phyloP scores from a whole-genome alignment of 2,113 vertebrate genomes.

The Tricholaema leucomelas region DNA sequence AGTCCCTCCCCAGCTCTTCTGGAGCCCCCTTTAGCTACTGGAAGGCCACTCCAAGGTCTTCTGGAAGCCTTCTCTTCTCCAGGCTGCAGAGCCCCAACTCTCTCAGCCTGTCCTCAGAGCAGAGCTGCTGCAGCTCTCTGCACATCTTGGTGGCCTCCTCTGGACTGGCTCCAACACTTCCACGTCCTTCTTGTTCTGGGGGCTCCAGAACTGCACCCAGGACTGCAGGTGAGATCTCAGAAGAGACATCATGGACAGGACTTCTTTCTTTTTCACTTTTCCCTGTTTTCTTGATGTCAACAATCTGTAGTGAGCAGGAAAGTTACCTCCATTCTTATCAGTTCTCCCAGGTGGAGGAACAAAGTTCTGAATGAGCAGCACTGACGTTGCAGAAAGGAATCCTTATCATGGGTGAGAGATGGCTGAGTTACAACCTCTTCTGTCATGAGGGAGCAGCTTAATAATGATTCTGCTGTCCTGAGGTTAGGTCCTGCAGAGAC shows the following conservation, averaged over 20 bases:
- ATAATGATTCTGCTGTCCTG: constrained; percentile 13
- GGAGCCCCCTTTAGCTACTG: no score
- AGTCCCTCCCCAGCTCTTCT: no score
- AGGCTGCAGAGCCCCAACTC: no score
- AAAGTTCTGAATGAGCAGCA: constrained; percentile 50
- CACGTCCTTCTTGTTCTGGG: no score
- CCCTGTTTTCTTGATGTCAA: not conserved
- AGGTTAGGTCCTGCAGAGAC: fast-evolving
- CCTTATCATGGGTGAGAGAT: constrained; percentile 46
- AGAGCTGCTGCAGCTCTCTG: no score
- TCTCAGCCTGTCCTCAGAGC: no score
- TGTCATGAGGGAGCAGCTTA: constrained; percentile 5
- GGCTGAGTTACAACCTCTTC: constrained; percentile 44
- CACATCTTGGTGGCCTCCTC: no score
- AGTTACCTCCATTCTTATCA: constrained; percentile 52
- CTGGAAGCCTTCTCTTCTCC: no score
- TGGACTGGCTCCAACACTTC: no score
- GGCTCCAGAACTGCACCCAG: no score
- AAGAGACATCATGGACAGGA: not conserved
- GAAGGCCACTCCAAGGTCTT: no score
- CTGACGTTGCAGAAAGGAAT: constrained; percentile 50
- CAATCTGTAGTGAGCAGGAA: not conserved
- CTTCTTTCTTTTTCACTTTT: not conserved
- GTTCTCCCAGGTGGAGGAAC: constrained; percentile 31
- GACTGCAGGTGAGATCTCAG: no score